phyloP scores from a whole-genome alignment of 2,888 invertebrate species.

The Cacoxenus indagator region DNA sequence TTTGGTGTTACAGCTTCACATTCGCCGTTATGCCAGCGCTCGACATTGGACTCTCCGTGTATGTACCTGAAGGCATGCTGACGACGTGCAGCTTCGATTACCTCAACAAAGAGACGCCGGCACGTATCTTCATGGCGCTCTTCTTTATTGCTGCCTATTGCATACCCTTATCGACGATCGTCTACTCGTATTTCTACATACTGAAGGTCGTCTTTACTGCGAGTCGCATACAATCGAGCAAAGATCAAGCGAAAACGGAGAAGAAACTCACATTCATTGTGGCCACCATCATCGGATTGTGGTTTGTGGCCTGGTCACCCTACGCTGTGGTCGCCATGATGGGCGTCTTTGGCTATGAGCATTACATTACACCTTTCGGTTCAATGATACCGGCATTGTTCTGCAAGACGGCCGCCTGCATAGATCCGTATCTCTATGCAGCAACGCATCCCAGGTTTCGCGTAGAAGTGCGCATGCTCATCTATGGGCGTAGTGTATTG shows the following conservation, averaged over 20 bases:
- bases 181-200: slow-evolving; percentile 81
- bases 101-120: slow-evolving; percentile 76
- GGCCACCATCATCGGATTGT: slow-evolving; percentile 79
- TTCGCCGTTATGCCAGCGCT: slow-evolving; percentile 80
- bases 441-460: slow-evolving; percentile 84
- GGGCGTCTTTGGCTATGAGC: slow-evolving; percentile 78
- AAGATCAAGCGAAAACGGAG: slow-evolving; percentile 80
- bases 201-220: slow-evolving; percentile 76
- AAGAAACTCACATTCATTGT: slow-evolving; percentile 79
- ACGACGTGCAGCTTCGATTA: slow-evolving; percentile 91
- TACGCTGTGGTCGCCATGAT: slow-evolving; percentile 83
- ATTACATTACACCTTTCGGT: slow-evolving; percentile 77
- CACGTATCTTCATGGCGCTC: slow-evolving; percentile 79
- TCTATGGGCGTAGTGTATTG: slow-evolving; percentile 53
- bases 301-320: slow-evolving; percentile 87
- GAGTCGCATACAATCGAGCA: slow-evolving; percentile 73
- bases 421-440: slow-evolving; percentile 86
- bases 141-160: slow-evolving; percentile 85
- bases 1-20: slow-evolving; percentile 81
- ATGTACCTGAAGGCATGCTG: slow-evolving; percentile 87
- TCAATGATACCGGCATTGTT: slow-evolving; percentile 85
- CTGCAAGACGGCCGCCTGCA: slow-evolving; percentile 85
- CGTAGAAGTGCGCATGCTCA: slow-evolving; percentile 72
- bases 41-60: slow-evolving; percentile 80
- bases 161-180: slow-evolving; percentile 79